Percentiles rank a stretch among this genome's conserved stretches.
phyloP scores from a whole-genome alignment of 2,888 invertebrate species.

The Drosophila neonasuta region DNA sequence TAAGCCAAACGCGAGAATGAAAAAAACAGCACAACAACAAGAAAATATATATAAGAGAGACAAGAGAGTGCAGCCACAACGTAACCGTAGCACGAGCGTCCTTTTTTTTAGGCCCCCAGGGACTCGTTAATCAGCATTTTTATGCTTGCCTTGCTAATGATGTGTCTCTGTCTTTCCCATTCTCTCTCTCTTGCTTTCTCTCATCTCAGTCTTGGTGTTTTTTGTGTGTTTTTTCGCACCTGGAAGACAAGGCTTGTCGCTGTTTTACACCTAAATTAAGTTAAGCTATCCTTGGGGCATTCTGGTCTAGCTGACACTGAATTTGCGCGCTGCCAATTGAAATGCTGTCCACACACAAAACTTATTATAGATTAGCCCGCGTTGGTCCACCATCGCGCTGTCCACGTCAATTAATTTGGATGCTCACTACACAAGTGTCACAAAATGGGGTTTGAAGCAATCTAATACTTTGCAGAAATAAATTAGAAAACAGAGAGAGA shows the following conservation, averaged over 20 bases:
- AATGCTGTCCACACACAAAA: constrained; percentile 48
- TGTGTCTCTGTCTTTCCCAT: constrained; percentile 46
- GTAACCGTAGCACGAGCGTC: constrained; percentile 34
- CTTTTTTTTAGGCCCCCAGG: constrained; percentile 50
- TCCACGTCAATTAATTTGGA: constrained; percentile 11
- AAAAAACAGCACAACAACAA: neutral
- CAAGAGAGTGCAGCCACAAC: constrained; percentile 18
- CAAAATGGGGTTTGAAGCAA: no score
- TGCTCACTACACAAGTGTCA: neutral
- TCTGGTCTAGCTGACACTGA: constrained; percentile 16
- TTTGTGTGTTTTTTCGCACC: constrained; percentile 39
- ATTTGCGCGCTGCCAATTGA: constrained; percentile 42
- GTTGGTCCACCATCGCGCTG: neutral
- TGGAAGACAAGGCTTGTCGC: constrained; percentile 47
- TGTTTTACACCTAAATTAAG: constrained; percentile 63
- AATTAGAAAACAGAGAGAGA: no score
- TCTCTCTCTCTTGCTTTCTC: constrained; percentile 3
- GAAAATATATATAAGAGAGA: constrained; percentile 15
- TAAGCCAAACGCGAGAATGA: constrained; percentile 23
- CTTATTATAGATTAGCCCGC: constrained; percentile 49
- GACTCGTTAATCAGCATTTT: constrained; percentile 78
- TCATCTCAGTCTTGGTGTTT: constrained; percentile 21
- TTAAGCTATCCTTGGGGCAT: constrained; percentile 57
- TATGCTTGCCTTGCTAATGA: constrained; percentile 76
- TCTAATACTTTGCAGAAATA: no score